phyloP scores from a whole-genome alignment of 2,888 invertebrate genomes.

The Cryptus armator region DNA sequence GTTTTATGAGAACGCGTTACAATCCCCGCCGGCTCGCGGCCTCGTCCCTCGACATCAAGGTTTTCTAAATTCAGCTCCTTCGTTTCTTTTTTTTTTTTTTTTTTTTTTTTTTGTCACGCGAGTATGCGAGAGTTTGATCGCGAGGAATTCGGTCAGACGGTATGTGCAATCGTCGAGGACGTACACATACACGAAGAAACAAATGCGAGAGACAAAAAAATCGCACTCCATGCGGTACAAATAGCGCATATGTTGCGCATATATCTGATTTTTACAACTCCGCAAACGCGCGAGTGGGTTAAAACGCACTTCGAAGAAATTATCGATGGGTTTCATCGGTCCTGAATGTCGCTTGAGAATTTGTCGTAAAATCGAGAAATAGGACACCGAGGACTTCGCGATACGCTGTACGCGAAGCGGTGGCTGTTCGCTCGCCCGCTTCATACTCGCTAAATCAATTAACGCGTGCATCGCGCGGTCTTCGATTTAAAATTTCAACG shows the following conservation, averaged over 20 bases:
- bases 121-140: neutral
- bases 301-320: too few relatives aligned
- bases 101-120: neutral
- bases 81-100: constrained; percentile 2
- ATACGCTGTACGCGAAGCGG: neutral
- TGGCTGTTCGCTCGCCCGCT: neutral
- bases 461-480: constrained; percentile 64
- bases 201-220: neutral
- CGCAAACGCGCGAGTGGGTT: neutral
- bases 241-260: neutral
- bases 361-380: neutral
- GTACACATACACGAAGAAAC: too few relatives aligned
- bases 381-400: neutral
- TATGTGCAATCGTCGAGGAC: neutral
- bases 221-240: neutral
- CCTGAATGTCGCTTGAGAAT: too few relatives aligned
- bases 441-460: constrained; percentile 62
- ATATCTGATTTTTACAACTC: neutral
- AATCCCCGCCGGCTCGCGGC: constrained; percentile 46
- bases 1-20: constrained; percentile 66
- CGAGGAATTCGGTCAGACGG: constrained; percentile 12
- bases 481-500: constrained; percentile 62
- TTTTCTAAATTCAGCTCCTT: constrained; percentile 71
- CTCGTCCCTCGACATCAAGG: constrained; percentile 67
- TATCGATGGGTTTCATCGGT: too few relatives aligned